These are phyloP conservation scores for Limonius californicus DNA, from an alignment of 1,140 invertebrate genomes.

Conservation along the genomic window DNA sequence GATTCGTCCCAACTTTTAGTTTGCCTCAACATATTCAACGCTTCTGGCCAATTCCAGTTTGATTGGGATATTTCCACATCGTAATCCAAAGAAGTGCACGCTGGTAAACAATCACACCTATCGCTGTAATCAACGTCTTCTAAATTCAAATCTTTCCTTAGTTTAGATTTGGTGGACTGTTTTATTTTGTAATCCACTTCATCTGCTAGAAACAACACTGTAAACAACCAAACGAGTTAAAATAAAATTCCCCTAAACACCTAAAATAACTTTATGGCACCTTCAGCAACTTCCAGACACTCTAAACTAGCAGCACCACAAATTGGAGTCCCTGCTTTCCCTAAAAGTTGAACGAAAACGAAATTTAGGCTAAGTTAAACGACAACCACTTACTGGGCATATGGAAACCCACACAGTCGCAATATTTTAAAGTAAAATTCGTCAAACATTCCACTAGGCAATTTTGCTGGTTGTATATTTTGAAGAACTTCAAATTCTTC, in stretches of 20 bases:
- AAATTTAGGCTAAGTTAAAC: no score
- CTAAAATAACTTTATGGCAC: no score
- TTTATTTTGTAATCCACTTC: conserved; percentile 13
- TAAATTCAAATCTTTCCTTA: conserved; percentile 9
- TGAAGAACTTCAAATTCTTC: conserved; percentile 52
- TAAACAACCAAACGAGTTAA: conserved; percentile 27
- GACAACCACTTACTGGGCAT: neutral
- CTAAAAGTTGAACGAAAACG: conserved; percentile 32
- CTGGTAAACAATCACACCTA: conserved; percentile 50
- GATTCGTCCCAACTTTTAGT: no score
- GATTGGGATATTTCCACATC: conserved; percentile 44
- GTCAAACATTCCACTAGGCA: conserved; percentile 47
- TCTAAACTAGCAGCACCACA: conserved; percentile 40
- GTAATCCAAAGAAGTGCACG: conserved; percentile 45
- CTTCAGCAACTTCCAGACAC: conserved; percentile 28
- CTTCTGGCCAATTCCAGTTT: conserved; percentile 36
- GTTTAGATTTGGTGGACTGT: neutral
- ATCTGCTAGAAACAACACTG: conserved; percentile 15
- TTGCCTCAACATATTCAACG: neutral
- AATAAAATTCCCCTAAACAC: no score
- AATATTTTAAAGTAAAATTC: conserved; percentile 39
- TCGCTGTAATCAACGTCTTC: neutral
- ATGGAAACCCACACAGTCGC: conserved; percentile 43
- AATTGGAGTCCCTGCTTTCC: conserved; percentile 36
- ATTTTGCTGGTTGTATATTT: conserved; percentile 43